Evolutionary conservation across 2,113 vertebrate species (phyloP).

Genomic region (Speoplatyrhinus poulsoni): DNA sequence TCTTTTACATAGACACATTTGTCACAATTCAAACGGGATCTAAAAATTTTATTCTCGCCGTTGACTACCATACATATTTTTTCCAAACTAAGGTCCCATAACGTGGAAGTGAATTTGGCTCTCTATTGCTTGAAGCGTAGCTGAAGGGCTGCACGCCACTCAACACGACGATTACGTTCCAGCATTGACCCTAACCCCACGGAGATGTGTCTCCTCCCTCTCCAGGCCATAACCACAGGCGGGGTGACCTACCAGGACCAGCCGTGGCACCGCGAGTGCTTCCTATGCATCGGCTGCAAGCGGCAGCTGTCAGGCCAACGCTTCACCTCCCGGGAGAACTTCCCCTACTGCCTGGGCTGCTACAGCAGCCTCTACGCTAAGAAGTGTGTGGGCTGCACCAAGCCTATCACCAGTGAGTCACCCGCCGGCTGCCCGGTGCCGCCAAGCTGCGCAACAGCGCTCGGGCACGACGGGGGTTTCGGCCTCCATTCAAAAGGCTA

Average conservation of each 20-base stretch:
- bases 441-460: not conserved
- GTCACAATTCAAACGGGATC: no score
- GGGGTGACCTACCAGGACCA: constrained; percentile 96
- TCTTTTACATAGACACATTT: no score
- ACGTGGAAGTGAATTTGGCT: no score
- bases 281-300: constrained; percentile 91
- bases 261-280: constrained; percentile 96
- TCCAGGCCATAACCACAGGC: constrained; percentile 90
- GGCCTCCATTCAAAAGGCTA: not conserved
- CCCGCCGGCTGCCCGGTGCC: not conserved
- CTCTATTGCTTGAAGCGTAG: no score
- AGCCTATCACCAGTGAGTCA: constrained; percentile 91
- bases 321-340: constrained; percentile 93
- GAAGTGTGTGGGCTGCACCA: constrained; percentile 94
- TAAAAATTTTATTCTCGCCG: no score
- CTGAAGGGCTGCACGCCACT: no score
- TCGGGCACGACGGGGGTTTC: not conserved
- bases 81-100: no score
- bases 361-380: constrained; percentile 95
- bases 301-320: constrained; percentile 92
- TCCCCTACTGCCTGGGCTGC: constrained; percentile 92
- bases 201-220: no score
- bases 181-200: no score
- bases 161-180: no score
- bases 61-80: no score